Percentiles rank a stretch among this genome's conserved stretches.
Evolutionary conservation across 2,113 vertebrate genomes (phyloP).

Genomic region (Zosterops pallidus): DNA sequence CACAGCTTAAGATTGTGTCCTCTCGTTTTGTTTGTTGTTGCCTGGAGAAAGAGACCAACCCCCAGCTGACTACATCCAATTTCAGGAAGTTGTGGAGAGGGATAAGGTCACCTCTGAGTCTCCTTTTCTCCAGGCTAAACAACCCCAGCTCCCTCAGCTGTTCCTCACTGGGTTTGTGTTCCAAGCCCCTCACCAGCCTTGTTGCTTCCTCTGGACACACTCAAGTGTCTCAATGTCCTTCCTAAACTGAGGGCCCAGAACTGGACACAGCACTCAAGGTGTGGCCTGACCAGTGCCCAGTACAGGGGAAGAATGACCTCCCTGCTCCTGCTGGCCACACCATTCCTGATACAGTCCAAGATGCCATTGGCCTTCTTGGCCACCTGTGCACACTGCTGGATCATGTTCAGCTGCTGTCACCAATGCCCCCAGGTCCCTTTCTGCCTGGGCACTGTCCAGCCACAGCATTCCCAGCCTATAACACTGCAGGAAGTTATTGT

Average conservation of each 20-base stretch:
- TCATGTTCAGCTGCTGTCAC: not conserved
- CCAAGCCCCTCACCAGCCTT: not conserved
- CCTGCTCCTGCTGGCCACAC: not conserved
- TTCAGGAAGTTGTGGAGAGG: not conserved
- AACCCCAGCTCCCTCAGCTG: rapidly evolving
- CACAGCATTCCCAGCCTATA: rapidly evolving
- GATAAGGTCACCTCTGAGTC: not conserved
- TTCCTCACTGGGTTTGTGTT: not conserved
- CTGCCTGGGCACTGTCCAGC: not conserved
- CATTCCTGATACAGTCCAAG: not conserved
- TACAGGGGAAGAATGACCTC: not conserved
- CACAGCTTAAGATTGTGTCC: rapidly evolving
- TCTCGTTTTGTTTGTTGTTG: not conserved
- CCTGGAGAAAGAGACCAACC: not conserved
- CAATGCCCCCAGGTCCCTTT: not conserved
- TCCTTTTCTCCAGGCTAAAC: not conserved
- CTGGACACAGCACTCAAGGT: not conserved
- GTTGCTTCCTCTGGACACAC: rapidly evolving
- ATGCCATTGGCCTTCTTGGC: not conserved
- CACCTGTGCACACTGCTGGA: not conserved
- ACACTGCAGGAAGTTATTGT: not conserved
- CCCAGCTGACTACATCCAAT: not conserved
- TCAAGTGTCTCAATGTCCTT: rapidly evolving
- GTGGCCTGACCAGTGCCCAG: rapidly evolving
- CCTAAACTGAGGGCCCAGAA: not conserved